Evolutionary conservation across 2,113 vertebrate species (phyloP), one percentile per base, ranked within the genome.

Genomic region (Odobenus rosmarus): DNA sequence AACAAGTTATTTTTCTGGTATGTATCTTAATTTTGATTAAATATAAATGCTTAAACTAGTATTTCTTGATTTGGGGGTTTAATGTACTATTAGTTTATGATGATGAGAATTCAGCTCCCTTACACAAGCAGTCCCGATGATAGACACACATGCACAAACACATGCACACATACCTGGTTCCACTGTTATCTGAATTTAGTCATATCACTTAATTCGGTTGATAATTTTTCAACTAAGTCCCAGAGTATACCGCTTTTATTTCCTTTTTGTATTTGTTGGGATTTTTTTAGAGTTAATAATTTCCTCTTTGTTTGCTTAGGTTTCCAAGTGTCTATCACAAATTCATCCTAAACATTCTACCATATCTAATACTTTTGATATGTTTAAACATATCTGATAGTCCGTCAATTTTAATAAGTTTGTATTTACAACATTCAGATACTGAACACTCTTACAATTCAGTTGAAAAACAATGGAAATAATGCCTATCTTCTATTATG

Each of bases 151-250:
- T 24, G 55, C 14, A 74, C 39, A 91, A 12, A 91, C 5, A 77
- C 15, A 21, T 5, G 49, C 1, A 57, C 7, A 19, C 9, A 46
- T 1, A 28, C 0, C 3, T 26, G 51, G 3, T 2, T 51, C 21
- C n/a, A 55, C n/a, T 61, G 13, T 26, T 31, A 5, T n/a, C 9
- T 21, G 11, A 62, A 93, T 26, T 61, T 49, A 62, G 24, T n/a
- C 26, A 13, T 14, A 91, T 39, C 1, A 57, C 18, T 15, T 69
- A 21, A 69, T 88, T 71, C 67, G 18, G 23, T 21, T 53, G 80
- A 84, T 28, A 13, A 39, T 19, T 61, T 77, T 93, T 64, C 28
- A 77, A 31, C n/a, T 26, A 18, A 91, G 28, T 4, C 13, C 6
- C 11, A n/a, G 4, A 69, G 1, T 46, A 28, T 26, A 24, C 5